A percentile compares a stretch with the other conserved stretches of the same genome.
phyloP scores from a whole-genome alignment of 2,797 vertebrate genomes.

The Lepilemur septentrionalis region DNA sequence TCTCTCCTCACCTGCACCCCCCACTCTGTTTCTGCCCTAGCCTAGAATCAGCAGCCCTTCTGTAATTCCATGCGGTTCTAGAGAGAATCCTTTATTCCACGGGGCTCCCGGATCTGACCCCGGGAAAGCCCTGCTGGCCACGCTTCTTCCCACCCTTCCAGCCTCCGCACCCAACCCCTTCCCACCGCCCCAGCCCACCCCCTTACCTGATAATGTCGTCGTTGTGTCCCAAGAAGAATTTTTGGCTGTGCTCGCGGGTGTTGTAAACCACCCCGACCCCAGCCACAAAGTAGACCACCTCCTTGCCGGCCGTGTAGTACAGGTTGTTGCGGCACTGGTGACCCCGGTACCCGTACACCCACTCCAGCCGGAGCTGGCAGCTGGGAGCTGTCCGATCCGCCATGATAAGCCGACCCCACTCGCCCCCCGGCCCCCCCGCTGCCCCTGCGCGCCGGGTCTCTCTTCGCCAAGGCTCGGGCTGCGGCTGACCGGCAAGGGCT shows the following conservation, averaged over 20 bases:
- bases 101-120: conserved; percentile 16
- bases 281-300: conserved; percentile 96
- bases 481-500: conserved; percentile 75
- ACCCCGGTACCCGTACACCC: conserved; percentile 96
- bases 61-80: neutral
- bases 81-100: neutral
- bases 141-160: neutral
- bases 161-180: neutral
- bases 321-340: conserved; percentile 98
- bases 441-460: conserved; percentile 49
- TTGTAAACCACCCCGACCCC: conserved; percentile 96
- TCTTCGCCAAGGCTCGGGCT: conserved; percentile 47
- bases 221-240: conserved; percentile 96
- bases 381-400: conserved; percentile 94
- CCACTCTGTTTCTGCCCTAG: neutral
- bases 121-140: neutral
- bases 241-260: conserved; percentile 95
- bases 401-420: conserved; percentile 87
- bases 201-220: conserved; percentile 97
- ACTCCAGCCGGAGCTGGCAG: conserved; percentile 94
- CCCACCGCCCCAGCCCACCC: conserved; percentile 43
- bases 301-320: conserved; percentile 94
- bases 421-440: conserved; percentile 63
- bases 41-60: conserved; percentile 12
- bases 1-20: neutral